phyloP scores from a whole-genome alignment of 2,888 invertebrate genomes.

The Ceriagrion tenellum region DNA sequence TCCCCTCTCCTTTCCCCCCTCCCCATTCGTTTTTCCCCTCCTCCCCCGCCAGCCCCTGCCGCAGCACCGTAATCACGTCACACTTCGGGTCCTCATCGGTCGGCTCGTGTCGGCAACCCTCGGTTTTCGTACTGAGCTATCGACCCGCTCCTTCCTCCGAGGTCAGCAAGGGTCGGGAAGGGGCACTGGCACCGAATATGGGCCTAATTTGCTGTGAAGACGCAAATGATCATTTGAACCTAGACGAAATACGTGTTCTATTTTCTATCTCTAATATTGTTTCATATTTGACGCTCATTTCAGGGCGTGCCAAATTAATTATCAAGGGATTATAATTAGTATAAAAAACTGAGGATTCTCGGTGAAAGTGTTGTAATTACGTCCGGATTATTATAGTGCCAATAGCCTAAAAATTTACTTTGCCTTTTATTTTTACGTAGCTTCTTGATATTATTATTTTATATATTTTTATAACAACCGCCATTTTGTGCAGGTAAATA shows the following conservation, averaged over 20 bases:
- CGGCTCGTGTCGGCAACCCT: conserved; percentile 65
- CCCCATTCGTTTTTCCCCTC: conserved; percentile 1
- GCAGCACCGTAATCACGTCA: conserved; percentile 67
- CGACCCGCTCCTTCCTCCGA: conserved; percentile 63
- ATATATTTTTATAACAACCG: not conserved
- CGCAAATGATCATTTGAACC: conserved; percentile 68
- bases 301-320: too few relatives aligned
- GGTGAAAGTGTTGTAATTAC: too few relatives aligned
- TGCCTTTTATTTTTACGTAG: too few relatives aligned
- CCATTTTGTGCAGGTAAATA: not conserved
- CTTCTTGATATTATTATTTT: not conserved
- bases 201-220: conserved; percentile 56
- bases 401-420: too few relatives aligned
- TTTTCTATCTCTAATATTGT: too few relatives aligned
- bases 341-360: too few relatives aligned
- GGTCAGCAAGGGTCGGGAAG: conserved; percentile 67
- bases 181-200: conserved; percentile 66
- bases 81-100: conserved; percentile 66
- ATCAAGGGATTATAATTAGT: too few relatives aligned
- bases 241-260: not conserved
- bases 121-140: conserved; percentile 67
- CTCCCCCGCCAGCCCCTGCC: conserved; percentile 24
- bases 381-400: too few relatives aligned
- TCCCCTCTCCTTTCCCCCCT: conserved; percentile 13
- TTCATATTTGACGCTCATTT: too few relatives aligned